Base-by-base conservation (phyloP, 2,113 vertebrate species). In the Charina bottae region DNA sequence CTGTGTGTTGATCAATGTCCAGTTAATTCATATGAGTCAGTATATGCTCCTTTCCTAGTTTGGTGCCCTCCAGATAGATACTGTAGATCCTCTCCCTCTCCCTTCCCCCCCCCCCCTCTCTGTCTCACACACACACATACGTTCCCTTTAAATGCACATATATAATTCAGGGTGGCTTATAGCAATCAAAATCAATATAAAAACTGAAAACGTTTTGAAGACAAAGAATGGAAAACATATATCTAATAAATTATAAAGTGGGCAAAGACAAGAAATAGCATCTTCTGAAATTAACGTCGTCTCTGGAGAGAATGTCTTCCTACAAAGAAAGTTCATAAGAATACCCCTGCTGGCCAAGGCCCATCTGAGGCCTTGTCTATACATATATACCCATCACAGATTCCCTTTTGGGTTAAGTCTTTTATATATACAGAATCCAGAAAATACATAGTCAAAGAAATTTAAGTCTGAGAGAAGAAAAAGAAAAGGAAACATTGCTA, bases 1-100 rank as follows among this genome's bases (percentile, higher is more conserved):
- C 19, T 88, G 3, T 84, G 5, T 56, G 37, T 86, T 94, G 91
- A 93, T 93, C 85, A n/a, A 53, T 93, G 15, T 78, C 68, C 15
- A 37, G 37, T 78, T 37, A 78, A 78, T 78, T 42, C 37, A 7
- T 78, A 42, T 37, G 6, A 78, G 37, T 78, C 17, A 9, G 72
- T 42, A 64, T 64, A 64, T 64, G 60, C 10, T 12, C 26, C 60
- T 64, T 64, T 64, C 26, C 60, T 64, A 28, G 10, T 24, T 28
- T 64, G 60, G 60, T 64, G 60, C 60, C 60, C 60, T 24, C 24
- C 60, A 26, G 60, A 64, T 64, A 49, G 49, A 49, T 49, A 2
- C 42, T 42, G n/a, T n/a, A 46, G 46, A 46, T 46, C 5, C 0
- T 60, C 10, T n/a, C 1, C 7, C 15, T 13, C 2, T 37, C 68